A percentile compares a stretch with the other conserved stretches of the same genome.
phyloP scores from a whole-genome alignment of 2,113 vertebrate genomes.

The Pluvialis apricaria region DNA sequence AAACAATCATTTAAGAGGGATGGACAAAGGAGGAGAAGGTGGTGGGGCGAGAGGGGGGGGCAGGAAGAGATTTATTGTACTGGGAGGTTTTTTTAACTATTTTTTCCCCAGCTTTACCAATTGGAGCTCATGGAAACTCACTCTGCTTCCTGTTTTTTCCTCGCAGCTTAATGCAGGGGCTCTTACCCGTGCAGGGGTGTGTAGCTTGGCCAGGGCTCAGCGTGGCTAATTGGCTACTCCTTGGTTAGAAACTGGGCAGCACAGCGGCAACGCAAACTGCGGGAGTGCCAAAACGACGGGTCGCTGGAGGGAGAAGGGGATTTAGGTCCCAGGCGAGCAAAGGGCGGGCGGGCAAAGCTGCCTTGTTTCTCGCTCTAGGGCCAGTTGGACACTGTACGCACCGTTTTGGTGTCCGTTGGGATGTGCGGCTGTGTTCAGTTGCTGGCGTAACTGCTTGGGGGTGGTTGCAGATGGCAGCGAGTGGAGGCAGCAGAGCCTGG shows the following conservation, averaged over 20 bases:
- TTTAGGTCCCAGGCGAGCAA: background rate
- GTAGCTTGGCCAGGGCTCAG: background rate
- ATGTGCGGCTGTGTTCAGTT: accelerated
- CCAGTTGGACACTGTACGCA: background rate
- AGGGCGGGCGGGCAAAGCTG: background rate
- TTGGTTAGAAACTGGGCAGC: background rate
- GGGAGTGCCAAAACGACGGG: background rate
- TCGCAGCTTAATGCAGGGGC: background rate
- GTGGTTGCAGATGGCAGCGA: background rate
- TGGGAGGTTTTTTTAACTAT: background rate
- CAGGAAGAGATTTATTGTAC: background rate
- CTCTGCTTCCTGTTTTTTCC: background rate
- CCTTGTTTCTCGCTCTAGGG: background rate
- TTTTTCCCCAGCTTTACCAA: background rate
- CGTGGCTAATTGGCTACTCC: no score
- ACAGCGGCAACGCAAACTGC: background rate
- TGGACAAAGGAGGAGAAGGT: background rate
- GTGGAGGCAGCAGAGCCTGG: background rate
- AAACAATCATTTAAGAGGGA: background rate
- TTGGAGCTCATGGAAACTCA: background rate
- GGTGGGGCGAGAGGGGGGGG: accelerated
- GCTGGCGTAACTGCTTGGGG: background rate
- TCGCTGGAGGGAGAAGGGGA: background rate
- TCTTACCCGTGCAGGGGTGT: accelerated
- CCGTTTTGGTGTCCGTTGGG: accelerated